These are phyloP conservation scores for Morpho helenor DNA, from an alignment of 2,888 invertebrate genomes.

Conservation along the genomic window DNA sequence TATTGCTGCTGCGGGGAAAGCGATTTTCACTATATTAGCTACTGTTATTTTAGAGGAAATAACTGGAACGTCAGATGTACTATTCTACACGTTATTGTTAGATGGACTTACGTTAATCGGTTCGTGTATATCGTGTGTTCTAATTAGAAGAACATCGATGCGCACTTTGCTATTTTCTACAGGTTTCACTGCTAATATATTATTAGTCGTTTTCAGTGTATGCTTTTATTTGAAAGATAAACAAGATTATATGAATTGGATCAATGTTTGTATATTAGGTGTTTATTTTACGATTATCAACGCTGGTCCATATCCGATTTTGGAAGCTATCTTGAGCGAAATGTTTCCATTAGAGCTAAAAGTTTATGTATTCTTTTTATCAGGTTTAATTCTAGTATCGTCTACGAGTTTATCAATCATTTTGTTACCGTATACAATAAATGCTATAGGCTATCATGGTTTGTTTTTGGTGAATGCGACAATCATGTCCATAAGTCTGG, in stretches of 20 bases:
- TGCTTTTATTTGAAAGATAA: slow-evolving; percentile 22
- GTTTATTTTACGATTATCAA: slow-evolving; percentile 26
- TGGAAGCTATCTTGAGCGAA: slow-evolving; percentile 31
- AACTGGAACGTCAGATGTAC: slow-evolving; percentile 26
- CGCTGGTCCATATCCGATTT: slow-evolving; percentile 29
- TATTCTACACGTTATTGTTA: slow-evolving; percentile 26
- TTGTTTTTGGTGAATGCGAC: slow-evolving; percentile 3
- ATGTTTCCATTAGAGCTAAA: slow-evolving; percentile 33
- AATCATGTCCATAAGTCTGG: slow-evolving; percentile 1
- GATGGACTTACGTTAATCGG: slow-evolving; percentile 26
- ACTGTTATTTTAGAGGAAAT: slow-evolving; percentile 29
- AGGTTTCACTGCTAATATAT: slow-evolving; percentile 23
- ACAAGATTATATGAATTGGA: slow-evolving; percentile 12
- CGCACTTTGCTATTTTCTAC: slow-evolving; percentile 28
- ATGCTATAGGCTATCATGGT: background rate
- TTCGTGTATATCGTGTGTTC: slow-evolving; percentile 24
- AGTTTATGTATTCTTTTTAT: slow-evolving; percentile 18
- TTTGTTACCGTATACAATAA: background rate
- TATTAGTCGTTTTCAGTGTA: slow-evolving; percentile 25
- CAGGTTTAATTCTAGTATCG: background rate
- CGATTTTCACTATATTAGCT: slow-evolving; percentile 26
- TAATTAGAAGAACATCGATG: slow-evolving; percentile 26
- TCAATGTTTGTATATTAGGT: slow-evolving; percentile 26
- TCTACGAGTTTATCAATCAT: background rate
- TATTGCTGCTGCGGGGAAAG: slow-evolving; percentile 19